Evolutionary conservation across 2,113 vertebrate genomes (phyloP).

Genomic region (Podarcis muralis): DNA sequence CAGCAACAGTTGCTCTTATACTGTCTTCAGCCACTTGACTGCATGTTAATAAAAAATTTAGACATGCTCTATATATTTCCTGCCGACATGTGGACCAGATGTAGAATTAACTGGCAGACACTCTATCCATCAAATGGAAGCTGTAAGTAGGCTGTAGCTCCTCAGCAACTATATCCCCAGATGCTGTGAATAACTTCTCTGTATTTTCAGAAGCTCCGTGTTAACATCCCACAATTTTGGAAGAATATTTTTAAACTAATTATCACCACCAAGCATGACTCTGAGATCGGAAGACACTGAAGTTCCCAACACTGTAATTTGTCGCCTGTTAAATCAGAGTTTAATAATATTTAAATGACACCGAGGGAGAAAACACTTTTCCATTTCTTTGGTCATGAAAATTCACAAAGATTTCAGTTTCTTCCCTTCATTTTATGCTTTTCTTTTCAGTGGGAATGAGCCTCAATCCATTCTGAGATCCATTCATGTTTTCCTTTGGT

Average conservation of each 20-base stretch:
- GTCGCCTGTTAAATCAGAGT: slow-evolving; percentile 61
- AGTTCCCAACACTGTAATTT: slow-evolving; percentile 52
- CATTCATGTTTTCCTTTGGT: too few relatives aligned
- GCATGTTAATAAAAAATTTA: slow-evolving; percentile 72
- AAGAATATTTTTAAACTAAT: slow-evolving; percentile 72
- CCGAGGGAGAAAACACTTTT: slow-evolving; percentile 14
- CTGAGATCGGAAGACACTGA: slow-evolving; percentile 59
- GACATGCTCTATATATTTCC: slow-evolving; percentile 47
- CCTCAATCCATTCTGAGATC: too few relatives aligned
- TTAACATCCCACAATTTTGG: slow-evolving; percentile 48
- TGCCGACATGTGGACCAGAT: slow-evolving; percentile 60
- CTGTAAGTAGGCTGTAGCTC: slow-evolving; percentile 58
- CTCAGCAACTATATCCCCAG: slow-evolving; percentile 47
- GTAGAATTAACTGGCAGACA: slow-evolving; percentile 48
- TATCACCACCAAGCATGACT: slow-evolving; percentile 61
- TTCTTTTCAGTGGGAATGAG: background rate
- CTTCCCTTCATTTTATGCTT: background rate
- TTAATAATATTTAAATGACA: slow-evolving; percentile 59
- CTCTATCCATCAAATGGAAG: slow-evolving; percentile 59
- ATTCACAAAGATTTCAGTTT: background rate
- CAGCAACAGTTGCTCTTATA: slow-evolving; percentile 66
- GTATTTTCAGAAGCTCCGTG: slow-evolving; percentile 52
- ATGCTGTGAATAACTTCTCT: slow-evolving; percentile 58
- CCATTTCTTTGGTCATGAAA: slow-evolving; percentile 18
- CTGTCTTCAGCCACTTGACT: slow-evolving; percentile 63